phyloP scores from a whole-genome alignment of 2,113 vertebrate genomes.

The Muscicapa adusta region DNA sequence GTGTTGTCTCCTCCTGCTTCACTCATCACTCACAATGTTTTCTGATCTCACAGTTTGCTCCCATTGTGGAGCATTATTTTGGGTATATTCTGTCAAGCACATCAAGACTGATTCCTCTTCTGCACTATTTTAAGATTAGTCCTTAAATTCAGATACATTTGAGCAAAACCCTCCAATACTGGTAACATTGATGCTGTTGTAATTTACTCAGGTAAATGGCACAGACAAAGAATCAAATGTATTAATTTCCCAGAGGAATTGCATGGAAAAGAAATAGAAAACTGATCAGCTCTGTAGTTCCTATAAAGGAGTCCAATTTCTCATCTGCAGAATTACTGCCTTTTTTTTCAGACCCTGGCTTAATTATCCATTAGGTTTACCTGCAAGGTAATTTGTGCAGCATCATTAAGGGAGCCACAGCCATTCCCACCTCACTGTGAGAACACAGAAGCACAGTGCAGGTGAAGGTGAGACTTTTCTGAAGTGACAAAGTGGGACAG shows the following conservation, averaged over 20 bases:
- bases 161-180: not conserved
- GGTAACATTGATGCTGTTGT: not conserved
- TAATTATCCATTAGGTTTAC: constrained; percentile 1
- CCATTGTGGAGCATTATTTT: not conserved
- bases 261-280: not conserved
- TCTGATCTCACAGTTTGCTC: not conserved
- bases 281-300: not conserved
- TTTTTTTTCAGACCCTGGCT: not conserved
- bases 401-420: not conserved
- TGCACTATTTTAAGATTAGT: not conserved
- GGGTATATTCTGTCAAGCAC: not conserved
- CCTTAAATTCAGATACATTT: constrained; percentile 25
- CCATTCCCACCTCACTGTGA: not conserved
- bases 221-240: not conserved
- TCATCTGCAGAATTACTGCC: not conserved
- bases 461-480: not conserved
- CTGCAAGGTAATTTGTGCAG: not conserved
- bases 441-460: not conserved
- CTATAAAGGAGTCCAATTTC: not conserved
- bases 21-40: not conserved
- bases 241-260: constrained; percentile 15
- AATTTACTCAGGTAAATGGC: constrained; percentile 41
- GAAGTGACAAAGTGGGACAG: not conserved
- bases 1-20: not conserved
- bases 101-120: not conserved